These are phyloP conservation scores for Galleria mellonella DNA, from an alignment of 1,140 invertebrate genomes.

Conservation along the genomic window DNA sequence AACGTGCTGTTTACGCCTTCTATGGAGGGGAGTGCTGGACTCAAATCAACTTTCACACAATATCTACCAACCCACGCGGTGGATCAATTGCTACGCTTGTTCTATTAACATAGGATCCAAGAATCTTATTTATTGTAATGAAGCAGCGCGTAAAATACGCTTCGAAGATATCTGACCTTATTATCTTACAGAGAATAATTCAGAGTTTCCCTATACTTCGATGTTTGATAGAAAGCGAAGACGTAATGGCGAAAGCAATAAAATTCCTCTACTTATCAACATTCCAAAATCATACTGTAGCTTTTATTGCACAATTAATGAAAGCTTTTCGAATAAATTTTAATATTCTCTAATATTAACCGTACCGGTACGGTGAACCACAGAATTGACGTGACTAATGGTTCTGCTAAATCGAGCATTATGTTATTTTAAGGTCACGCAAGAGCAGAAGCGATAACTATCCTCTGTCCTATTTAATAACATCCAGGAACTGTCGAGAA, in stretches of 20 bases:
- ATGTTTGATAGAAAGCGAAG: slow-evolving; percentile 3
- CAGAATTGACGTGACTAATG: slow-evolving; percentile 40
- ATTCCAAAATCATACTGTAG: not conserved
- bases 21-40: slow-evolving; percentile 21
- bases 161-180: slow-evolving; percentile 23
- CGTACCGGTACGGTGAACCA: slow-evolving; percentile 38
- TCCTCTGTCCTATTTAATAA: too few relatives aligned
- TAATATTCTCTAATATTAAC: slow-evolving; percentile 10
- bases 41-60: slow-evolving; percentile 60
- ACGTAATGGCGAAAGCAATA: not conserved
- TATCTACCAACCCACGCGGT: slow-evolving; percentile 21
- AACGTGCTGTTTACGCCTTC: slow-evolving; percentile 21
- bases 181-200: slow-evolving; percentile 38
- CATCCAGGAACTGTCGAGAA: too few relatives aligned
- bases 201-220: slow-evolving; percentile 17
- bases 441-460: not conserved
- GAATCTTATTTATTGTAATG: slow-evolving; percentile 25
- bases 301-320: slow-evolving; percentile 13
- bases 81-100: slow-evolving; percentile 24
- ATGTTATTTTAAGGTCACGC: slow-evolving; percentile 17
- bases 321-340: slow-evolving; percentile 9
- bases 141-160: slow-evolving; percentile 12
- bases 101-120: slow-evolving; percentile 14
- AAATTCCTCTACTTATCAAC: not conserved
- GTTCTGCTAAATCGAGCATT: slow-evolving; percentile 18